Conservation (phyloP, 2,113 vertebrate genomes). For the Cariama cristata region DNA sequence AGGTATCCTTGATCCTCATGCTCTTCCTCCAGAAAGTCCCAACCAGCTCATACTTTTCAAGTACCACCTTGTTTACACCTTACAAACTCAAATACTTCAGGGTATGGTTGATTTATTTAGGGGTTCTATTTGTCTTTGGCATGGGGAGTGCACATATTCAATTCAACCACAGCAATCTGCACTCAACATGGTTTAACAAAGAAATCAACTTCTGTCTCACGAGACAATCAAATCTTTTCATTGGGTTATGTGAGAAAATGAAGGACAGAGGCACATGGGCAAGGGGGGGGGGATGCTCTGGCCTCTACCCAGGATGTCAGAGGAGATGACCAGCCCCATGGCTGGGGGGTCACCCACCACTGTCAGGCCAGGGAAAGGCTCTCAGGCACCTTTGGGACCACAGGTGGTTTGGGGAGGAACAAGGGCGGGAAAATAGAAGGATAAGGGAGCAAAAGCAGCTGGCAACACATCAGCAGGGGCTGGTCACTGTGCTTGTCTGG, state of each 20-base stretch:
- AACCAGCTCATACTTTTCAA: neutral
- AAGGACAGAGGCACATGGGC: neutral
- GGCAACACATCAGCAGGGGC: neutral
- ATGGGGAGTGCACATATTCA: neutral
- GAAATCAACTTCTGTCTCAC: neutral
- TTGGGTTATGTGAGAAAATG: neutral
- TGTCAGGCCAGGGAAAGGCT: neutral
- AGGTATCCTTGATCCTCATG: neutral
- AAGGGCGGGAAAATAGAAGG: neutral
- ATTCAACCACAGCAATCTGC: neutral
- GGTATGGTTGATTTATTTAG: neutral
- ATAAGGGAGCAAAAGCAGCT: neutral
- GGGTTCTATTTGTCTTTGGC: neutral
- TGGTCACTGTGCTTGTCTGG: neutral
- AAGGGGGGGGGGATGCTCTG: fast-evolving
- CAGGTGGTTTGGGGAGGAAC: neutral
- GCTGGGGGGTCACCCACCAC: fast-evolving
- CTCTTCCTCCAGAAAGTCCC: neutral
- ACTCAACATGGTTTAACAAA: neutral
- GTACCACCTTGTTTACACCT: neutral
- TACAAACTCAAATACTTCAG: neutral
- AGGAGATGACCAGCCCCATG: neutral
- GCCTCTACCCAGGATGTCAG: neutral
- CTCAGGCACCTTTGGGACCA: neutral
- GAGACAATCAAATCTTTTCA: neutral